Base-by-base conservation (phyloP, 2,113 vertebrate species). In the Holacanthus passer region DNA sequence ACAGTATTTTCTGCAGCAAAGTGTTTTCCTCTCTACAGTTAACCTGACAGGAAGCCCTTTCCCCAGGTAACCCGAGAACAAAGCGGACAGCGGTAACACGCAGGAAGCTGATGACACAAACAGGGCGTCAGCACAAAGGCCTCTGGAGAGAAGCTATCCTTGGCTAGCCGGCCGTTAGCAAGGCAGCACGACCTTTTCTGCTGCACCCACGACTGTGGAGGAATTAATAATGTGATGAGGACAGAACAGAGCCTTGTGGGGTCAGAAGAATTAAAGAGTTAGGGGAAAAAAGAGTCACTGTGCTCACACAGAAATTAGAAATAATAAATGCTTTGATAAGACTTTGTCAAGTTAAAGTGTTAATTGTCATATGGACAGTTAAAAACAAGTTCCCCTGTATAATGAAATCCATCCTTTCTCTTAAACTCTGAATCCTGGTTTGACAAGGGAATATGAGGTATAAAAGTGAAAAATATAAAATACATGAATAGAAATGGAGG, bases 121-220 rank as follows among this genome's bases (percentile, higher is more conserved):
- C 59, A 43, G 73, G 39, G 52, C 73, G 77, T 87, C 66, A 81
- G 89, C 76, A 85, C 74, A 71, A 43, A 58, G 48, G 69, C 68
- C 89, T 69, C 82, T 66, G 41, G 84, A 87, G 84, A 76, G 29
- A 74, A 16, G 65, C 71, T 73, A 76, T 86, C 84, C 81, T 48
- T 82, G 48, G 64, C 72, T 60, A 16, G 79, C 70, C 6, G 7
- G 78, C 81, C 17, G 37, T 65, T 68, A 79, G 82, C 17, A 14
- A 31, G 52, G 56, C 22, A 22, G 35, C 20, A n/a, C 82, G 79
- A 90, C 86, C 89, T 88, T 80, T 74, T 73, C 72, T 1, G 27
- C 77, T 75, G 74, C 75, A 65, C 43, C 43, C 35, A 13, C 17
- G 8, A 64, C 50, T 56, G 66, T 53, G 31, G 22, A 81, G 53